Base-by-base conservation (phyloP, 2,113 vertebrate species). In the Cygnus buccinator region DNA sequence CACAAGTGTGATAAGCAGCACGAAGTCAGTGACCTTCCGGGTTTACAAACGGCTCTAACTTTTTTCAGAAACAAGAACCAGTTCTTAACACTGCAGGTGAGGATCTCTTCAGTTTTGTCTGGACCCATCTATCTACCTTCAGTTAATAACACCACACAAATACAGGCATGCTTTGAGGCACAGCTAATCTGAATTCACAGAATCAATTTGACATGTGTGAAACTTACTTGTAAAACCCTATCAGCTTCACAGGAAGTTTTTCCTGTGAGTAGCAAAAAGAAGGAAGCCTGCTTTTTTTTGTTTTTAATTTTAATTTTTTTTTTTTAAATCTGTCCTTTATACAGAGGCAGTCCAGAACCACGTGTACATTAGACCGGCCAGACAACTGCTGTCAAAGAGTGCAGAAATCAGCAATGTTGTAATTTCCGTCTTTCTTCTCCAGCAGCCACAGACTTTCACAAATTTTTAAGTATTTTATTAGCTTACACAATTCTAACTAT, bases 41-140 rank as follows among this genome's bases (percentile, higher is more conserved):
- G 57, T 58, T 68, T 48, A 89, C 41, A 91, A 89, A 84, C 3
- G 78, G 50, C 44, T 66, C 29, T 39, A 71, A 48, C 15, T 43
- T 54, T 48, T 74, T 80, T 87, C 44, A 87, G 73, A 77, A 89
- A 41, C 10, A 89, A 55, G 15, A 94, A 54, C 35, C 44, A 91
- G 43, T n/a, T 61, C 81, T 87, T 55, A 62, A 6, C 6, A 18
- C 62, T 83, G 68, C 39, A 70, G 59, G n/a, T 70, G 63, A 23
- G 5, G 3, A 44, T 11, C 37, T 75, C 46, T 79, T 57, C 62
- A 37, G 54, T n/a, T 75, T 67, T 68, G 70, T 41, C 39, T 79
- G 58, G 59, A 84, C 28, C 31, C 35, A 41, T 25, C 55, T 33
- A 13, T 11, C n/a, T 35, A 33, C 28, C 62, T 76, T 10, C 18